Base-by-base conservation (phyloP, 2,888 invertebrate species). In the Drosophila neonasuta region DNA sequence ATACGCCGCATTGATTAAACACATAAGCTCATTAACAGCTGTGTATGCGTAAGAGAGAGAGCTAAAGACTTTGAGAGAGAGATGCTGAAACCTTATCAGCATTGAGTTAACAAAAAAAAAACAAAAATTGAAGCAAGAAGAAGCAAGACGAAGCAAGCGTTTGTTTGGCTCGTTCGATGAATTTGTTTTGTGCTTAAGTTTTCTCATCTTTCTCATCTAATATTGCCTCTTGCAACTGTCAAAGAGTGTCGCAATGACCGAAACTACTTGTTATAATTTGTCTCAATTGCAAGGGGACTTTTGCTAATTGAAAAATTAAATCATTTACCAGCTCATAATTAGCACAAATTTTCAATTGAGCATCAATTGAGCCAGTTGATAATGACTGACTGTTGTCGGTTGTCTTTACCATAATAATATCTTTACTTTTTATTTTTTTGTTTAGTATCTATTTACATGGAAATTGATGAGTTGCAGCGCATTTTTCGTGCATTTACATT, bases 221-320 rank as follows among this genome's bases (percentile, higher is more conserved):
- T 72, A 74, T 73, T 20, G 44, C 17, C 32, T 11, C 3, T 6
- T 46, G 30, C 20, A 17, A 34, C 7, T 8, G 17, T 42, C 10
- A 9, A 9, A 20, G 44, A 57, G 64, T 74, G 55, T 69, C 71
- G 64, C 70, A 64, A 61, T 51, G 44, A 30, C 55, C 30, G 41
- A 52, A 56, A 58, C 63, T 55, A 50, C 41, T 54, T 66, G 59
- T 54, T 62, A 59, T 66, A 87, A 86, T 87, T 86, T 73, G 67
- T 73, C 52, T 78, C 88, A 88, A 80, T 86, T 80, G 76, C 81
- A 68, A 30, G 39, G 61, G 62, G 34, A 52, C 30, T 81, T 68
- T 83, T 84, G 64, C 87, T 88, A 84, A 84, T 84, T 84, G 86
- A 81, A 77, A 84, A 88, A 84, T 88, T 77, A 84, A 88, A 87